Evolutionary conservation across 1,140 invertebrate genomes (phyloP).

Genomic region (Drosophila equinoxialis): DNA sequence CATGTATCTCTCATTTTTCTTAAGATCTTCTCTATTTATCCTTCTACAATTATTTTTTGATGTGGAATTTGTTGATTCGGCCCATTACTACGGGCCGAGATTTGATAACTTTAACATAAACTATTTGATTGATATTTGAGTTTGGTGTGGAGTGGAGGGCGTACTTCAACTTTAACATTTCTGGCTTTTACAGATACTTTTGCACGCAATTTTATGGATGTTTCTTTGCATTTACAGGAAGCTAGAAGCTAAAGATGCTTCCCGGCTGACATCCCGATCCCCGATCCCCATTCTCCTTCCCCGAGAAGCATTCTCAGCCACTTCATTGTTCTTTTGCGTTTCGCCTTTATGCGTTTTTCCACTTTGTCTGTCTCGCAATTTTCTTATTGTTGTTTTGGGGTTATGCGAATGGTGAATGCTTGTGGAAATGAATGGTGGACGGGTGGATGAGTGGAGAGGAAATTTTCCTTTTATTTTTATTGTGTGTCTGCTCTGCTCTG

Average conservation of each 20-base stretch:
- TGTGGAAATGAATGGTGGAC: neutral
- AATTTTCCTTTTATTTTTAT: conserved; percentile 75
- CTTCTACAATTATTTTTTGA: too few relatives aligned
- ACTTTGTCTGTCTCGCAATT: conserved; percentile 71
- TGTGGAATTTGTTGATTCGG: too few relatives aligned
- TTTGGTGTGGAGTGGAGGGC: neutral
- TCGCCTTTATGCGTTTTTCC: conserved; percentile 71
- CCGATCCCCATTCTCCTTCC: conserved; percentile 10
- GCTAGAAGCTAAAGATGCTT: conserved; percentile 1
- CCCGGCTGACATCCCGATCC: conserved; percentile 9
- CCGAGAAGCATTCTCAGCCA: conserved; percentile 12
- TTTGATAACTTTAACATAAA: neutral
- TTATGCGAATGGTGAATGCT: conserved; percentile 25
- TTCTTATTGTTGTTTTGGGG: conserved; percentile 68
- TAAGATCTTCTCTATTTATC: too few relatives aligned
- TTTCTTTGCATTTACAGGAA: conserved; percentile 18
- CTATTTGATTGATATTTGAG: neutral
- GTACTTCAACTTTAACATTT: conserved; percentile 32
- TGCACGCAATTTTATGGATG: conserved; percentile 29
- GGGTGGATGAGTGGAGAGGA: conserved; percentile 13
- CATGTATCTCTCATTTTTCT: too few relatives aligned
- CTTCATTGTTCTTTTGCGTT: conserved; percentile 59
- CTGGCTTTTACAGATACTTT: conserved; percentile 24
- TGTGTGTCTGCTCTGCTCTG: conserved; percentile 39
- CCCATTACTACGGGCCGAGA: neutral